These are phyloP conservation scores for Eidolon helvum DNA, from an alignment of 2,113 vertebrate species.

Conservation along the genomic window DNA sequence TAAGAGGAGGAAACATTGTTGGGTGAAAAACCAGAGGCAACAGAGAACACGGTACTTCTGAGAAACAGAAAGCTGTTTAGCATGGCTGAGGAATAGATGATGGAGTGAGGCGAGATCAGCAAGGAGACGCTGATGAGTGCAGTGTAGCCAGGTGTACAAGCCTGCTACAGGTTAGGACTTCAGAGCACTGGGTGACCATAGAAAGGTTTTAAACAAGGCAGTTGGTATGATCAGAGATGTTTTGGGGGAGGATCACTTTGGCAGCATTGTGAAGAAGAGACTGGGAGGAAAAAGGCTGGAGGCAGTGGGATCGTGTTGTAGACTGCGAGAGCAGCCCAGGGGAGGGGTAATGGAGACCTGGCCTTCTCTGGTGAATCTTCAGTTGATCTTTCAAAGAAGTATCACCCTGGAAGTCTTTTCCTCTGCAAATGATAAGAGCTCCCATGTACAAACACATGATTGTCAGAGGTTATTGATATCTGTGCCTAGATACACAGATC, in stretches of 20 bases:
- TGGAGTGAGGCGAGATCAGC: accelerated
- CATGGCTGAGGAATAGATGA: not conserved
- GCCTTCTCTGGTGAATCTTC: not conserved
- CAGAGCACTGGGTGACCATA: not conserved
- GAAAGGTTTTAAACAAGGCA: not conserved
- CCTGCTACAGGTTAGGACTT: not conserved
- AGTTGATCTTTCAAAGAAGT: not conserved
- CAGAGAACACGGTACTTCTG: not conserved
- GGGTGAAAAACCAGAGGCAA: not conserved
- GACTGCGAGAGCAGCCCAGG: too few species aligned
- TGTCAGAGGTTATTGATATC: not conserved
- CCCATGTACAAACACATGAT: not conserved
- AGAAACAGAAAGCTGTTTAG: not conserved
- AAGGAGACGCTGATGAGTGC: too few species aligned
- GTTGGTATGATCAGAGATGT: not conserved
- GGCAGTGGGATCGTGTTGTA: accelerated
- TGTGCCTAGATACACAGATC: not conserved
- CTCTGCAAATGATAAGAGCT: not conserved
- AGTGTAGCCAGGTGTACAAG: not conserved
- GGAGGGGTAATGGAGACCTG: not conserved
- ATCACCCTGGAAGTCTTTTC: not conserved
- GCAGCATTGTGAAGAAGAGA: not conserved
- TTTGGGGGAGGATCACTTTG: not conserved
- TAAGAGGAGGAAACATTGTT: not conserved
- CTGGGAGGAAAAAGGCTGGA: not conserved